A percentile compares a stretch with the other conserved stretches of the same genome.
These are phyloP conservation scores for Gadus macrocephalus DNA, from an alignment of 2,113 vertebrate genomes.

Conservation along the genomic window DNA sequence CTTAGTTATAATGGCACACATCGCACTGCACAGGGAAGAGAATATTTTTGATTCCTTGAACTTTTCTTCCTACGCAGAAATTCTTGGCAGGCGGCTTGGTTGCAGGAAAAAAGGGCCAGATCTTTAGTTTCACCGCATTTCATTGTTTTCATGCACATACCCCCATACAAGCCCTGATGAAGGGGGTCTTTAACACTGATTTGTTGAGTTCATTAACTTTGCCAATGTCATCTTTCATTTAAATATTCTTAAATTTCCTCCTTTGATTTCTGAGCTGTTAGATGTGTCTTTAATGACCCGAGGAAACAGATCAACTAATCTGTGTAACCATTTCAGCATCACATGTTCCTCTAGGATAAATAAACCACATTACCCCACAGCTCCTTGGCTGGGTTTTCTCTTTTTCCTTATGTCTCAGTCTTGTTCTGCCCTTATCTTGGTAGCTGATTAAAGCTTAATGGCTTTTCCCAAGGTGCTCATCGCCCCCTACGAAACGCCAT, in stretches of 20 bases:
- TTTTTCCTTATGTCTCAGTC: not conserved
- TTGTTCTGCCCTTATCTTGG: not conserved
- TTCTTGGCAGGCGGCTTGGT: constrained; percentile 18
- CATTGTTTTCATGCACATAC: constrained; percentile 35
- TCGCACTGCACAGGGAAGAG: constrained; percentile 28
- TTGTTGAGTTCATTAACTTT: constrained; percentile 11
- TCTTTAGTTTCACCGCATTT: constrained; percentile 31
- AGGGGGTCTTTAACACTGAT: constrained; percentile 22
- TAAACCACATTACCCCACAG: constrained; percentile 4
- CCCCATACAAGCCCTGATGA: not conserved
- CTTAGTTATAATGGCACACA: constrained; percentile 41
- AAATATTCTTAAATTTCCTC: constrained; percentile 8
- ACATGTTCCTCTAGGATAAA: constrained; percentile 29
- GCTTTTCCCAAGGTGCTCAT: not conserved
- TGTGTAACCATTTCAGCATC: constrained; percentile 22
- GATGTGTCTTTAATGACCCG: constrained; percentile 32
- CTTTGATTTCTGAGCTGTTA: constrained; percentile 23
- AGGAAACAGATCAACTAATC: constrained; percentile 33
- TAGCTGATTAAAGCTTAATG: not conserved
- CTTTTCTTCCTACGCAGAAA: constrained; percentile 41
- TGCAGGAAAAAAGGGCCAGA: constrained; percentile 28
- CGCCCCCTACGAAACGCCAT: not conserved
- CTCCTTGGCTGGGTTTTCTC: not conserved
- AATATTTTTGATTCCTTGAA: constrained; percentile 56
- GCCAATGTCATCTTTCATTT: constrained; percentile 33